Conservation (phyloP, 2,888 invertebrate genomes). For the Clostera curtula region DNA sequence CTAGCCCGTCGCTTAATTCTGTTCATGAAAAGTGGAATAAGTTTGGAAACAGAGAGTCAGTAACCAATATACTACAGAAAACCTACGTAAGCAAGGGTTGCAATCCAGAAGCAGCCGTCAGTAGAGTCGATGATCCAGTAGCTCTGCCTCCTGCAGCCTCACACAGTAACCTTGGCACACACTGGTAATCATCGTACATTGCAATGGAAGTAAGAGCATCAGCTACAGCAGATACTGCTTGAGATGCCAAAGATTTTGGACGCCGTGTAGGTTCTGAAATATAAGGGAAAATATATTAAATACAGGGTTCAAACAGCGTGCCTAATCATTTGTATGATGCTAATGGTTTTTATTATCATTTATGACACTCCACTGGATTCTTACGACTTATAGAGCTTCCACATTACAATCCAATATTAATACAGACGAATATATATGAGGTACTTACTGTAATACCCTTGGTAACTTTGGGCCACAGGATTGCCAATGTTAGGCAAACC, state of each 20-base stretch:
- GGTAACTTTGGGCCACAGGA: too few relatives aligned
- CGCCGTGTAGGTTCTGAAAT: conserved; percentile 37
- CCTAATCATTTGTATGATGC: not conserved
- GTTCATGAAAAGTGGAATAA: too few relatives aligned
- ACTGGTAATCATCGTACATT: conserved; percentile 84
- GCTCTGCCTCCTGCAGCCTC: conserved; percentile 78
- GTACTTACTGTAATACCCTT: too few relatives aligned
- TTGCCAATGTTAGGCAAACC: too few relatives aligned
- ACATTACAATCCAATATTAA: too few relatives aligned
- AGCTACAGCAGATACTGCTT: conserved; percentile 47
- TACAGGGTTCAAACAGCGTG: conserved; percentile 6
- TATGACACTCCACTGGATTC: too few relatives aligned
- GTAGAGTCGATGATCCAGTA: conserved; percentile 29
- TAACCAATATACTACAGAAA: too few relatives aligned
- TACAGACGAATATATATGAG: too few relatives aligned
- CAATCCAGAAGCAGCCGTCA: conserved; percentile 57
- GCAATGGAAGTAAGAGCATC: conserved; percentile 61
- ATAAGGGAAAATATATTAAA: conserved; percentile 1
- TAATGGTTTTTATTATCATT: too few relatives aligned
- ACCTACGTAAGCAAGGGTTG: conserved; percentile 78
- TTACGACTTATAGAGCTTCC: too few relatives aligned
- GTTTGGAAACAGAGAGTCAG: too few relatives aligned
- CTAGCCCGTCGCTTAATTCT: too few relatives aligned
- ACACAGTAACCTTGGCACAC: conserved; percentile 86
- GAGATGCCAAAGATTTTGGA: conserved; percentile 36